Evolutionary conservation across 1,140 invertebrate genomes (phyloP).

Genomic region (Micrasema minimum): DNA sequence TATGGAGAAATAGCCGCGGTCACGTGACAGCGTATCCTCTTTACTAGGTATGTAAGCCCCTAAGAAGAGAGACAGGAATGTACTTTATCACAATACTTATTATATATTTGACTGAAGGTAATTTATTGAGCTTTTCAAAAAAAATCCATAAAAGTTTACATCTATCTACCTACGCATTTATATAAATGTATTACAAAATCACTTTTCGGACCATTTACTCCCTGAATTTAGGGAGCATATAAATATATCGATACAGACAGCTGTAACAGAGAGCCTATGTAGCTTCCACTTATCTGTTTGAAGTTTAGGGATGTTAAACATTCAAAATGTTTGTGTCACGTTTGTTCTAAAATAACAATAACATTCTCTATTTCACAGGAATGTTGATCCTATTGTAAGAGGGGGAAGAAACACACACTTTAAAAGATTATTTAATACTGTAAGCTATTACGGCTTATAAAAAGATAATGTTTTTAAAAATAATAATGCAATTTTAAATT

Average conservation of each 20-base stretch:
- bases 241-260: background rate
- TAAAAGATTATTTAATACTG: background rate
- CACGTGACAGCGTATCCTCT: too few relatives aligned
- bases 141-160: too few relatives aligned
- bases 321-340: conserved; percentile 20
- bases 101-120: too few relatives aligned
- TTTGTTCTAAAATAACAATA: conserved; percentile 22
- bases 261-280: background rate
- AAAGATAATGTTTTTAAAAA: too few relatives aligned
- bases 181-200: conserved; percentile 28
- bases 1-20: too few relatives aligned
- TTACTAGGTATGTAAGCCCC: too few relatives aligned
- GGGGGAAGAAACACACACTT: background rate
- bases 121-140: too few relatives aligned
- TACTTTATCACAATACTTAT: too few relatives aligned
- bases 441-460: too few relatives aligned
- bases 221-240: background rate
- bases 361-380: conserved; percentile 1
- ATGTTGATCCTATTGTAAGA: conserved; percentile 13
- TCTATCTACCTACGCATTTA: too few relatives aligned
- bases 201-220: conserved; percentile 33
- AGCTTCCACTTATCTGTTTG: background rate
- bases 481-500: too few relatives aligned
- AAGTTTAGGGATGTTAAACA: conserved; percentile 2
- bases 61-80: too few relatives aligned